Conservation (phyloP, 2,888 invertebrate species). For the Plebejus melissa region DNA sequence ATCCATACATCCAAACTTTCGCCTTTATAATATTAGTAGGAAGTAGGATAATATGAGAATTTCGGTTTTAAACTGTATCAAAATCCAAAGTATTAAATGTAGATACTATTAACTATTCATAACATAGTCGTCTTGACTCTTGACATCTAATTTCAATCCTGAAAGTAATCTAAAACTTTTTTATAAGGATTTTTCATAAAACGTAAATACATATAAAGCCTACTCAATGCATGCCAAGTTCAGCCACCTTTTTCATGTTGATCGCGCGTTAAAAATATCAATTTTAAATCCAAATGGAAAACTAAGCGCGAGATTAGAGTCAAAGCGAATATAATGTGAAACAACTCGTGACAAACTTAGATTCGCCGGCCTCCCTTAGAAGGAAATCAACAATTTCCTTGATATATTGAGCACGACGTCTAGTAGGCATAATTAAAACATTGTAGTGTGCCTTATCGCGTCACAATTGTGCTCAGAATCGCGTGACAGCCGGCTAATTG, state of each 20-base stretch:
- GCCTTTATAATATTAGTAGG: too few species aligned
- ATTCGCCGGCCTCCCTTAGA: conserved; percentile 33
- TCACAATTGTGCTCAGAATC: conserved; percentile 8
- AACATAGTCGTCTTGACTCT: background rate
- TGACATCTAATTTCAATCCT: background rate
- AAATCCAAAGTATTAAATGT: too few species aligned
- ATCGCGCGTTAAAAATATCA: background rate
- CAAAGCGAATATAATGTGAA: conserved; percentile 30
- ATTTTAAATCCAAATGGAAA: conserved; percentile 1
- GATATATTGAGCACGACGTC: conserved; percentile 34
- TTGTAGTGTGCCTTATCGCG: conserved; percentile 18
- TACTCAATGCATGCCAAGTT: background rate
- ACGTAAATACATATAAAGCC: background rate
- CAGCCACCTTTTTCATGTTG: background rate
- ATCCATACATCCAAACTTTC: too few species aligned
- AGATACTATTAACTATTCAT: background rate
- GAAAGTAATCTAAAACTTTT: background rate
- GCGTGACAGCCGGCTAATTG: background rate
- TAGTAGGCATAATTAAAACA: conserved; percentile 15
- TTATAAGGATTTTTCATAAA: background rate
- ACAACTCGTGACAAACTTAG: conserved; percentile 36
- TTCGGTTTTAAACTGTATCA: too few species aligned
- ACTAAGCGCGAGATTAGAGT: conserved; percentile 22
- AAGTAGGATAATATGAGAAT: too few species aligned
- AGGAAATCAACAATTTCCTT: conserved; percentile 36